Percentiles rank a stretch among this genome's conserved stretches.
Evolutionary conservation across 2,113 vertebrate genomes (phyloP).

Genomic region (Enhydra lutris): DNA sequence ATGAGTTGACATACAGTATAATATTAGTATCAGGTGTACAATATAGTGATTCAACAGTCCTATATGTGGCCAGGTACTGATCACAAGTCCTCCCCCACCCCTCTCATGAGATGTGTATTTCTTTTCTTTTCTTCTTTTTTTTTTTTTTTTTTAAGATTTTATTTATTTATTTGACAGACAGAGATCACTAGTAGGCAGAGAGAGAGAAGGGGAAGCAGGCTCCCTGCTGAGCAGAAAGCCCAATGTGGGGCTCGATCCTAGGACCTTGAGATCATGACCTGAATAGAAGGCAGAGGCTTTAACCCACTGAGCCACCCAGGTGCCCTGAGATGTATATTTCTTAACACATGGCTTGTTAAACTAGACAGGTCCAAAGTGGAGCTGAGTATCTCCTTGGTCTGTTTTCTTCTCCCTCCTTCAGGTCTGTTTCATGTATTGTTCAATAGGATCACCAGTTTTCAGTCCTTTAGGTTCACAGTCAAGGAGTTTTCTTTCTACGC

Average conservation of each 20-base stretch:
- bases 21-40: background rate
- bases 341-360: background rate
- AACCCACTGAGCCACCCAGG: too few species aligned
- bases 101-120: background rate
- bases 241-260: too few species aligned
- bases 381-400: background rate
- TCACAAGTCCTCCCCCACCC: background rate
- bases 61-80: background rate
- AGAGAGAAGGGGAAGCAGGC: too few species aligned
- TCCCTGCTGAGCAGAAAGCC: too few species aligned
- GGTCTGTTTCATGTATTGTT: background rate
- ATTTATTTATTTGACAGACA: too few species aligned
- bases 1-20: background rate
- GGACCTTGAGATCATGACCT: too few species aligned
- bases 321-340: background rate
- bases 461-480: background rate
- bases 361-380: background rate
- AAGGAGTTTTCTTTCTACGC: background rate
- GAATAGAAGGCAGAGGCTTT: too few species aligned
- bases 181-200: too few species aligned
- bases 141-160: background rate
- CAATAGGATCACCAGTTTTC: background rate
- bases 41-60: background rate
- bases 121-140: background rate
- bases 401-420: background rate